Percentiles rank a stretch among this genome's conserved stretches.
Conservation (phyloP, 92 coral and sea anemone genomes). For the Plumapathes pennacea region DNA sequence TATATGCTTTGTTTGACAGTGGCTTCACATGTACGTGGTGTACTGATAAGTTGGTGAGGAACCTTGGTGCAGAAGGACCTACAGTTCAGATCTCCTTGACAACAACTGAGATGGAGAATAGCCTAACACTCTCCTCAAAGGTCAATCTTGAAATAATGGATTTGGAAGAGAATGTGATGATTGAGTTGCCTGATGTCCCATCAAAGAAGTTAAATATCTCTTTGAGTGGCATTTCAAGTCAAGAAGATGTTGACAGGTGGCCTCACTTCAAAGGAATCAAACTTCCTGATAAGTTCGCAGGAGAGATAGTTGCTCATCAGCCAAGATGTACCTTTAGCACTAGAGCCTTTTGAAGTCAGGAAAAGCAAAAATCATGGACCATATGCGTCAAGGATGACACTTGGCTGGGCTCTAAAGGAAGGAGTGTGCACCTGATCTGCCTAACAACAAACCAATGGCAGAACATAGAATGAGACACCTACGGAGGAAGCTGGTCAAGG, state of each 20-base stretch:
- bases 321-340: constrained; percentile 48
- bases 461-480: constrained; percentile 24
- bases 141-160: constrained; percentile 52
- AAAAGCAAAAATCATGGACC: constrained; percentile 25
- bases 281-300: constrained; percentile 22
- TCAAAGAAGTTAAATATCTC: constrained; percentile 31
- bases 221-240: constrained; percentile 24
- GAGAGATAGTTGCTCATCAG: constrained; percentile 48
- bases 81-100: constrained; percentile 34
- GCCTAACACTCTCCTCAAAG: constrained; percentile 13
- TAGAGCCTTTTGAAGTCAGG: constrained; percentile 41
- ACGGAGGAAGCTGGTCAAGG: constrained; percentile 12
- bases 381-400: constrained; percentile 45
- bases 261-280: constrained; percentile 44
- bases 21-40: constrained; percentile 66
- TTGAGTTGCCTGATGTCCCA: constrained; percentile 47
- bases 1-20: constrained; percentile 43
- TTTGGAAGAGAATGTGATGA: constrained; percentile 31
- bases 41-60: constrained; percentile 12
- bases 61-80: constrained; percentile 37
- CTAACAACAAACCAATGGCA: constrained; percentile 51
- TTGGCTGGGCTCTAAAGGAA: constrained; percentile 69
- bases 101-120: constrained; percentile 45
- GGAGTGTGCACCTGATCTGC: constrained; percentile 13
- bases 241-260: constrained; percentile 67